A percentile compares a stretch with the other conserved stretches of the same genome.
phyloP scores from a whole-genome alignment of 2,797 vertebrate genomes.

The Trachurus trachurus region DNA sequence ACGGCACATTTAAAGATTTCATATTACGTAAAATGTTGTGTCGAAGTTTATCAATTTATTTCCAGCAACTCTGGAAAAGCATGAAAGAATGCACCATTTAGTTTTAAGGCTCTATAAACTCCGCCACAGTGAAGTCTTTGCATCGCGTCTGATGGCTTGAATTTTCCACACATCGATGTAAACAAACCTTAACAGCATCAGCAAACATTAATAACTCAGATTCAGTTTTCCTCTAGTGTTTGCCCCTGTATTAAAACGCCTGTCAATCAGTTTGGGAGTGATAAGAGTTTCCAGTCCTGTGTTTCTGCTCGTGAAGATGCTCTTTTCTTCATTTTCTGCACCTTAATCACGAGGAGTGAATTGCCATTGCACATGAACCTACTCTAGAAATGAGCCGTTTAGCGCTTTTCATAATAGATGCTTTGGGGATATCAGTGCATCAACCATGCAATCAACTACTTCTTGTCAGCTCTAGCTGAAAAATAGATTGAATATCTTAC shows the following conservation, averaged over 20 bases:
- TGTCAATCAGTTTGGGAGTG: constrained; percentile 44
- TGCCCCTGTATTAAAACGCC: constrained; percentile 61
- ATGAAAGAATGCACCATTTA: constrained; percentile 35
- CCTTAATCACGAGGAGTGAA: constrained; percentile 4
- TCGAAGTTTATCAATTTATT: constrained; percentile 1
- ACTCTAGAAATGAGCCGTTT: constrained; percentile 21
- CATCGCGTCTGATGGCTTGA: constrained; percentile 51
- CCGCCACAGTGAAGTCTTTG: constrained; percentile 40
- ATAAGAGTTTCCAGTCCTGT: constrained; percentile 27
- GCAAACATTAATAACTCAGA: constrained; percentile 77
- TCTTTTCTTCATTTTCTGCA: constrained; percentile 26
- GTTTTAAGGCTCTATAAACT: constrained; percentile 41
- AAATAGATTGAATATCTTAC: constrained; percentile 23
- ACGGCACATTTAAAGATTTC: neutral
- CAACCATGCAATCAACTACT: constrained; percentile 34
- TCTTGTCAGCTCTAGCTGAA: constrained; percentile 29
- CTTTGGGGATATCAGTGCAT: constrained; percentile 37
- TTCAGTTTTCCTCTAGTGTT: constrained; percentile 53
- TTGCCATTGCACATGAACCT: constrained; percentile 4
- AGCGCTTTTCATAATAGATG: constrained; percentile 31
- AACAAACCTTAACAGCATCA: constrained; percentile 70
- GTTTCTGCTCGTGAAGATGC: constrained; percentile 14
- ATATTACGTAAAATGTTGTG: neutral
- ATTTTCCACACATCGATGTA: constrained; percentile 59
- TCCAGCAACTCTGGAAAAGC: constrained; percentile 6